Base-by-base conservation (phyloP, 2,113 vertebrate species). In the Otus sunia region DNA sequence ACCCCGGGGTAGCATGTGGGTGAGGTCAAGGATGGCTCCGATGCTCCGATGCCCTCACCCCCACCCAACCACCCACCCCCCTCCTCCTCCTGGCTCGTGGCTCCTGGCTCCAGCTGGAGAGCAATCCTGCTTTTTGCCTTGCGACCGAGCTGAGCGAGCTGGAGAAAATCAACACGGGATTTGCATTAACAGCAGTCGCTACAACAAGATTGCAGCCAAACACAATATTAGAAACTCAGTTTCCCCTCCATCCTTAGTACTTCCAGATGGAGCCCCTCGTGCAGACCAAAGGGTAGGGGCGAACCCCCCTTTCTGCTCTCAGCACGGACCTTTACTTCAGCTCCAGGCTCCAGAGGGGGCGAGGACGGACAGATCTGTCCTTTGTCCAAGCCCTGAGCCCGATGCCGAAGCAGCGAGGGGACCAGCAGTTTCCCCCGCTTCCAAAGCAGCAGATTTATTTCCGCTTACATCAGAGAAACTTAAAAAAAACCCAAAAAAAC, bases 141-240 rank as follows among this genome's bases (percentile, higher is more conserved):
- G 5, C 32, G 4, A 50, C 71, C 7, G 6, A 15, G 30, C 85
- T 74, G 26, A 89, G 89, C 16, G 82, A 95, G 87, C 90, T 85
- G 90, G 91, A 93, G 90, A 72, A 64, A 64, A 91, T 89, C 93
- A 68, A 88, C 87, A 52, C 45, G 50, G 96, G 93, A 97, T 94
- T 95, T 96, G 94, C 96, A 96, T 96, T 92, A 93, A 92, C 92
- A 96, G 95, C 96, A 80, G 92, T 97, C 82, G 79, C 95, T 94
- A 92, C 95, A 96, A 91, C 89, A 94, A 89, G 93, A 37, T 53
- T 41, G 59, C 56, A 8, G 94, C 96, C 96, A 96, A 96, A 27
- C 89, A 94, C 94, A 92, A 96, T 94, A 94, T 66, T 56, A 88
- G 89, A 80, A 91, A 89, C 91, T 78, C 94, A 6, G 85, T 68